phyloP scores from a whole-genome alignment of 2,888 invertebrate genomes.

The Glaucopsyche alexis region DNA sequence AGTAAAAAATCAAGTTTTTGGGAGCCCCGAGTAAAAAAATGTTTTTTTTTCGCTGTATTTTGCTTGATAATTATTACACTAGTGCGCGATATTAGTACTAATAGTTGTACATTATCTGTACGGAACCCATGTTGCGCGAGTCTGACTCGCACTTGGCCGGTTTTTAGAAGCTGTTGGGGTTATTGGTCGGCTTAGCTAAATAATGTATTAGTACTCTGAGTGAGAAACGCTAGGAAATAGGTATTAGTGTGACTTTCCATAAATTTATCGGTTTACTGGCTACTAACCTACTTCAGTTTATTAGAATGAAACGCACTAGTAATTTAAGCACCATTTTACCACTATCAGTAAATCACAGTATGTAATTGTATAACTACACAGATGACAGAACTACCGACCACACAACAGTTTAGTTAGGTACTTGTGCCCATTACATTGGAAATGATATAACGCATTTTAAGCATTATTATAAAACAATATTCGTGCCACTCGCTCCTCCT shows the following conservation, averaged over 20 bases:
- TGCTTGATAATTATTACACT: too few relatives aligned
- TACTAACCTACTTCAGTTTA: constrained; percentile 37
- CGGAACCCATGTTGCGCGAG: too few relatives aligned
- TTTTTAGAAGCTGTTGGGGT: constrained; percentile 42
- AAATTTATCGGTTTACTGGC: constrained; percentile 33
- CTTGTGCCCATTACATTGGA: too few relatives aligned
- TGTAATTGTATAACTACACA: neutral
- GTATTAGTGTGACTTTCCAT: constrained; percentile 45
- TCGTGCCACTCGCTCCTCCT: too few relatives aligned
- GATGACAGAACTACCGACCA: neutral
- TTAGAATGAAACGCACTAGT: constrained; percentile 19
- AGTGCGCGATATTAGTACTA: too few relatives aligned
- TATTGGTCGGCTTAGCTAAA: constrained; percentile 49
- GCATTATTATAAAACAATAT: too few relatives aligned
- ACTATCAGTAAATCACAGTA: constrained; percentile 5
- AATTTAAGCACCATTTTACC: neutral
- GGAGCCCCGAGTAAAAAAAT: too few relatives aligned
- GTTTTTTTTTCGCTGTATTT: too few relatives aligned
- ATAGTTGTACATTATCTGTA: too few relatives aligned
- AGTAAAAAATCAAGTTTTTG: too few relatives aligned
- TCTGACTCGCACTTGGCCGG: too few relatives aligned
- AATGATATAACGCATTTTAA: too few relatives aligned
- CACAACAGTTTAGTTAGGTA: neutral
- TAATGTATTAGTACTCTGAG: constrained; percentile 48
- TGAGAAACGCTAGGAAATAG: constrained; percentile 44